These are phyloP conservation scores for Scaptomyza tumidula DNA, from an alignment of 2,888 invertebrate genomes.

Conservation along the genomic window DNA sequence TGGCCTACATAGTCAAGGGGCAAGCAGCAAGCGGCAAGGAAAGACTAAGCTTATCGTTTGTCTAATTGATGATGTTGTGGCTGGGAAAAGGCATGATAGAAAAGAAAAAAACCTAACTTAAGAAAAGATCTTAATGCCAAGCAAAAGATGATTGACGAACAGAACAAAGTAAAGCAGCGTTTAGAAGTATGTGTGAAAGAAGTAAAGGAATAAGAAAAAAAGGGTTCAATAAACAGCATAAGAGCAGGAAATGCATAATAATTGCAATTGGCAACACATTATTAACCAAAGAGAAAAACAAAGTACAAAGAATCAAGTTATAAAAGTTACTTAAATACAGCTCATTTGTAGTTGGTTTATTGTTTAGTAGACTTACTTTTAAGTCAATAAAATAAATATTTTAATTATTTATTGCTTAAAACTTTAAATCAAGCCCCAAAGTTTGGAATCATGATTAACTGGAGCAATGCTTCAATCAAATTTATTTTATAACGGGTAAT, in stretches of 20 bases:
- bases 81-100: conserved; percentile 3
- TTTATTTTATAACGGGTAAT: conserved; percentile 1
- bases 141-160: conserved; percentile 17
- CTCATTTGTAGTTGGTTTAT: too few species aligned
- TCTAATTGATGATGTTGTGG: conserved; percentile 62
- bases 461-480: not conserved
- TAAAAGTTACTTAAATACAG: too few species aligned
- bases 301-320: not conserved
- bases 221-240: conserved; percentile 13
- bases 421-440: too few species aligned
- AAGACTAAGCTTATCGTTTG: conserved; percentile 49
- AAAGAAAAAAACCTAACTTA: conserved; percentile 16
- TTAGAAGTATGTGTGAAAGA: not conserved
- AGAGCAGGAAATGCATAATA: conserved; percentile 28
- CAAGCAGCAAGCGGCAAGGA: too few species aligned
- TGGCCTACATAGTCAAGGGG: conserved; percentile 62
- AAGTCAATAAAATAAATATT: too few species aligned
- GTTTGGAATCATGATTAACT: not conserved
- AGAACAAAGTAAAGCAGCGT: conserved; percentile 13
- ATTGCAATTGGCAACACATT: conserved; percentile 18
- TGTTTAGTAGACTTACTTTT: too few species aligned
- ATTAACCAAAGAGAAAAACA: not conserved
- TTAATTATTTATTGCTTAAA: too few species aligned
- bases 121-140: conserved; percentile 35
- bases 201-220: conserved; percentile 2